Evolutionary conservation across 2,888 invertebrate species (phyloP).

Genomic region (Orgyia antiqua): DNA sequence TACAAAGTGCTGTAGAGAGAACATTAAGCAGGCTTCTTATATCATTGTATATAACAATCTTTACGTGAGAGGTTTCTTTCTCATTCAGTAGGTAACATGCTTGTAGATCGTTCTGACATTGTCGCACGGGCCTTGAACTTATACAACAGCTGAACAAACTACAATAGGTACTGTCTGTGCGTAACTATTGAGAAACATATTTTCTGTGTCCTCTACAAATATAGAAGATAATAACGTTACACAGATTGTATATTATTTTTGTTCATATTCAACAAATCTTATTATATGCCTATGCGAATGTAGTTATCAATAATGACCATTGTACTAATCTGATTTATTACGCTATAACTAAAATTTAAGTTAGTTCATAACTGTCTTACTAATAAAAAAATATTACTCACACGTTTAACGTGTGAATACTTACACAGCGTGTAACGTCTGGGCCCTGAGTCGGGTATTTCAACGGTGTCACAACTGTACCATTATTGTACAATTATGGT

Average conservation of each 20-base stretch:
- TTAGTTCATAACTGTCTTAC: slow-evolving; percentile 2
- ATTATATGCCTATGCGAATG: too few species aligned
- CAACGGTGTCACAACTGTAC: too few species aligned
- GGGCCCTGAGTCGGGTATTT: too few species aligned
- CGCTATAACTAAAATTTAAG: background rate
- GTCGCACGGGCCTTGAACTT: slow-evolving; percentile 66
- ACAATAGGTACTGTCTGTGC: slow-evolving; percentile 30
- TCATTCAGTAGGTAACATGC: slow-evolving; percentile 24
- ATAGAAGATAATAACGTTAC: slow-evolving; percentile 12
- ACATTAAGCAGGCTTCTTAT: too few species aligned
- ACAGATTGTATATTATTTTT: slow-evolving; percentile 11
- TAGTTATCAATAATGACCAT: too few species aligned
- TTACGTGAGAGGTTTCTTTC: slow-evolving; percentile 34
- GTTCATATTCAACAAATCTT: background rate
- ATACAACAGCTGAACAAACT: slow-evolving; percentile 53
- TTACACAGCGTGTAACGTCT: too few species aligned
- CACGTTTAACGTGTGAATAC: too few species aligned
- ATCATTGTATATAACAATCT: slow-evolving; percentile 21
- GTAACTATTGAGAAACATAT: slow-evolving; percentile 30
- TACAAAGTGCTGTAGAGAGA: too few species aligned
- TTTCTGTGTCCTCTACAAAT: slow-evolving; percentile 27
- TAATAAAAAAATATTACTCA: too few species aligned
- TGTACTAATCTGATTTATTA: too few species aligned
- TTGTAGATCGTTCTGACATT: slow-evolving; percentile 34
- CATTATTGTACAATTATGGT: too few species aligned